Evolutionary conservation across 2,113 vertebrate species (phyloP), one percentile per base, ranked within the genome.

Genomic region (Spizaetus ornatus): DNA sequence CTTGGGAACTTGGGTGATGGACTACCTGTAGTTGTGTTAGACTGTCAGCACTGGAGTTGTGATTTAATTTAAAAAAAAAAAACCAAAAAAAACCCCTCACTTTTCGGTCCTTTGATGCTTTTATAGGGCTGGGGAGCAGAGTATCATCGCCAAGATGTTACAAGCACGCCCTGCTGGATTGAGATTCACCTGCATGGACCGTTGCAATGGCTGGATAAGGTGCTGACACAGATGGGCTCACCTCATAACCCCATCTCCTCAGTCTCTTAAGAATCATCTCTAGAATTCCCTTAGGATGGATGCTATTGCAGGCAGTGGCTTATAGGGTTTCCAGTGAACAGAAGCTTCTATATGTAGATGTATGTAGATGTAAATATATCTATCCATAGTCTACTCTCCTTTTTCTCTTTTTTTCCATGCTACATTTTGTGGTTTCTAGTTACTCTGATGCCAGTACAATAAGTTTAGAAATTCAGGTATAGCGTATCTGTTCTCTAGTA

Each of bases 111-210:
- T 97, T 73, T 96, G n/a, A 56, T 45, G 3, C 83, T 96, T 96
- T 96, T 96, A 42, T 96, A 99, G 99, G 99, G 99, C 34, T 99
- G 99, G 99, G 99, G 99, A 94, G 99, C 99, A 0, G 99, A 99
- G 88, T 99, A 99, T 95, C 99, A 99, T 95, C 99, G 99, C 11
- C 99, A 99, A 91, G 99, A 99, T 82, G 99, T 99, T 94, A 99
- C 99, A 38, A 99, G 99, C 98, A 99, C 99, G 3, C 99, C 99
- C 91, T 99, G 99, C 98, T 99, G 99, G 99, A 99, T 99, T 56
- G 99, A 99, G 98, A 99, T 99, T 45, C 99, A 99, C 73, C 98
- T 99, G 88, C 99, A 99, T 4, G 99, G 99, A 82, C 99, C 99
- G 3, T 98, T 99, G 95, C 99, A 99, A 97, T 99, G 99, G 99